Conservation (phyloP, 2,888 invertebrate species). For the Nowickia ferox region DNA sequence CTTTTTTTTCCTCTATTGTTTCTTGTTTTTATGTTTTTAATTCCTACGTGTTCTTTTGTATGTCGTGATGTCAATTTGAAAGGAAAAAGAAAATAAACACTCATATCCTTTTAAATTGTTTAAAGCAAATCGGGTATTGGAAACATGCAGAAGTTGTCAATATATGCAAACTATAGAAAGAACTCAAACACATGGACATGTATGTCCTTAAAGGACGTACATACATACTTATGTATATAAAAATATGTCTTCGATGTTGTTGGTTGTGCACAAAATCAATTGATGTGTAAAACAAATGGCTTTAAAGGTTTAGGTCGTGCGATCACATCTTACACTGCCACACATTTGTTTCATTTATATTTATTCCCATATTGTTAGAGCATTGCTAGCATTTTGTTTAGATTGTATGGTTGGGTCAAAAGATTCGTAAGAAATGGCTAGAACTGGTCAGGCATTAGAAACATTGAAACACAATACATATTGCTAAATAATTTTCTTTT, state of each 20-base stretch:
- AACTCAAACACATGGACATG: neutral
- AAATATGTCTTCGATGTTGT: too few species aligned
- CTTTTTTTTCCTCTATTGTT: neutral
- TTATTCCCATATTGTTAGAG: neutral
- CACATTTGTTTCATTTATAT: neutral
- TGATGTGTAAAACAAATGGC: constrained; percentile 60
- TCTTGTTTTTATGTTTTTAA: constrained; percentile 6
- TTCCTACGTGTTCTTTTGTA: constrained; percentile 58
- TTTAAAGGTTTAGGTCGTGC: constrained; percentile 46
- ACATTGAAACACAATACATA: constrained; percentile 54
- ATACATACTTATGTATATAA: neutral
- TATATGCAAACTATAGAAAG: constrained; percentile 19
- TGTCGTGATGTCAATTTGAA: constrained; percentile 48
- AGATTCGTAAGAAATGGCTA: neutral
- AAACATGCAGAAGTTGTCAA: constrained; percentile 36
- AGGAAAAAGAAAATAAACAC: constrained; percentile 10
- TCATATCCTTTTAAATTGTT: constrained; percentile 30
- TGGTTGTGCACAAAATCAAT: too few species aligned
- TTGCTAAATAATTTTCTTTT: constrained; percentile 1
- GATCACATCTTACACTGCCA: constrained; percentile 16
- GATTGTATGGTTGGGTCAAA: neutral
- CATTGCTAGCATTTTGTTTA: neutral
- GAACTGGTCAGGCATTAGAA: constrained; percentile 48
- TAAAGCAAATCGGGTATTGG: constrained; percentile 5
- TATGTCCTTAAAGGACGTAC: neutral